Base-by-base conservation (phyloP, 2,113 vertebrate species). In the Cyanoliseus patagonus region DNA sequence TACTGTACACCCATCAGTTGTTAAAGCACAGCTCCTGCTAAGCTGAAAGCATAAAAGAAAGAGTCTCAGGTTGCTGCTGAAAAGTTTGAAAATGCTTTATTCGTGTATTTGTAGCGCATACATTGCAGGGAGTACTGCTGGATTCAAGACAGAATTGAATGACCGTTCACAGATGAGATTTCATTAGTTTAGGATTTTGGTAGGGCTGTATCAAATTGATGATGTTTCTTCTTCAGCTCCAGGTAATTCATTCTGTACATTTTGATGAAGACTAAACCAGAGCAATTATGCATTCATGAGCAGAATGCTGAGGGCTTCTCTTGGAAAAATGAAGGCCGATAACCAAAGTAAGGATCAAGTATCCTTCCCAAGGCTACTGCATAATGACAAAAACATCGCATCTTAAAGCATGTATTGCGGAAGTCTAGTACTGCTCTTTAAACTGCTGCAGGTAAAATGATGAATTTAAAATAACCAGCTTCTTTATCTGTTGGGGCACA, bases 301-400 rank as follows among this genome's bases (percentile, higher is more conserved):
- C 75, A 93, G 86, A 92, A 97, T 92, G 83, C 94, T 77, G 88
- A 95, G 70, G 73, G 96, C 96, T 96, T 94, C 86, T 61, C 94
- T 96, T 90, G 96, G 85, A 95, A 97, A 92, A 87, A 81, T 59
- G 95, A 92, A 96, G 90, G 89, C 94, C 84, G 92, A 96, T 96
- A 95, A 95, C 95, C 83, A 39, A 88, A 91, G 72, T 41, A 59
- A 82, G 22, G 33, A 92, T 97, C 95, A 72, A 84, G 67, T 97
- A 86, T 97, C 96, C 90, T 95, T 96, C 90, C 95, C 63, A 82
- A 85, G 90, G 72, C 91, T 94, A 81, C 69, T 77, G 76, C 72
- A 80, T 92, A 95, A 90, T 31, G 75, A 74, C 83, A 77, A 95
- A 96, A 97, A 92, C 76, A 84, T 75, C 12, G 14, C 74, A 14